Evolutionary conservation across 2,888 invertebrate species (phyloP).

Genomic region (Petrophora chlorosata): DNA sequence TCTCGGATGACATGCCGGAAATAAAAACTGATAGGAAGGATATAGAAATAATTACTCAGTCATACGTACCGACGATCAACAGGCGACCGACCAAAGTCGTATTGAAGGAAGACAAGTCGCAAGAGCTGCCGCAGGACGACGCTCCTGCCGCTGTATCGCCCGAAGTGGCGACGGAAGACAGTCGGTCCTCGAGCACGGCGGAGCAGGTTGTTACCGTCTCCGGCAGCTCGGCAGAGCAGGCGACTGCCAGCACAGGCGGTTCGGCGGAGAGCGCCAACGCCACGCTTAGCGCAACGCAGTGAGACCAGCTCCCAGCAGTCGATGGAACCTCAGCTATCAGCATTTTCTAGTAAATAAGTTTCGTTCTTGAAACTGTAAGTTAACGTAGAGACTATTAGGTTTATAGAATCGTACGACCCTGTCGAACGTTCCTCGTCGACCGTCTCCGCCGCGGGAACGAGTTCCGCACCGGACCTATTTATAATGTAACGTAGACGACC

Average conservation of each 20-base stretch:
- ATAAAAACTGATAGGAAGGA: slow-evolving; percentile 64
- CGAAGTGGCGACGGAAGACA: slow-evolving; percentile 21
- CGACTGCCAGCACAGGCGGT: not conserved
- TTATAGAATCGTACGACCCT: slow-evolving; percentile 55
- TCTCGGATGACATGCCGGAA: slow-evolving; percentile 56
- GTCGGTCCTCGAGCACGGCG: not conserved
- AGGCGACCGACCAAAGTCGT: slow-evolving; percentile 72
- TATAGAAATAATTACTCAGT: slow-evolving; percentile 72
- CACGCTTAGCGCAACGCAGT: slow-evolving; percentile 45
- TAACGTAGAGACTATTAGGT: slow-evolving; percentile 77
- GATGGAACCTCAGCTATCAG: slow-evolving; percentile 72
- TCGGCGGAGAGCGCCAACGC: slow-evolving; percentile 12
- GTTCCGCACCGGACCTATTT: slow-evolving; percentile 38
- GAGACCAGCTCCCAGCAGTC: slow-evolving; percentile 39
- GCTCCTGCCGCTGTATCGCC: slow-evolving; percentile 12
- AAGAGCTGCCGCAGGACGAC: slow-evolving; percentile 29
- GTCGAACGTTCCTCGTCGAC: slow-evolving; percentile 59
- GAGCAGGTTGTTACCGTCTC: slow-evolving; percentile 2
- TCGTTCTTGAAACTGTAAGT: slow-evolving; percentile 77
- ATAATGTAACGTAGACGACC: slow-evolving; percentile 55
- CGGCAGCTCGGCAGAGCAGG: not conserved
- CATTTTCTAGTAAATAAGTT: slow-evolving; percentile 78
- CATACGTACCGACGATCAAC: slow-evolving; percentile 70
- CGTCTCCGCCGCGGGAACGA: slow-evolving; percentile 33
- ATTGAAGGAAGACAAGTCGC: slow-evolving; percentile 55